Evolutionary conservation across 1,140 invertebrate species (phyloP).

Genomic region (Meloidogyne exigua): DNA sequence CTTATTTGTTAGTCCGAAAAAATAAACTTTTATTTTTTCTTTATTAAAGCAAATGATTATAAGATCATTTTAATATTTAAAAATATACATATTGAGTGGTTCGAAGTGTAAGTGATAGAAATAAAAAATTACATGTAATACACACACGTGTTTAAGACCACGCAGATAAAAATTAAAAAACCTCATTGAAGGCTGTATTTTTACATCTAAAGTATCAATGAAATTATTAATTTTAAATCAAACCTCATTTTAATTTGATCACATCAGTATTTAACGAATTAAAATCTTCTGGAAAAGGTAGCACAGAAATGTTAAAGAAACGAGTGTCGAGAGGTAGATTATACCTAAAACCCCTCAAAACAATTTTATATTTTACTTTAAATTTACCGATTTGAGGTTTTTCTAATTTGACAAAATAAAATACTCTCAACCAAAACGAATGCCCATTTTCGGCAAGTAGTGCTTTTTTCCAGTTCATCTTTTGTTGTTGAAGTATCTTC

Average conservation of each 20-base stretch:
- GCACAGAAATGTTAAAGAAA: conserved; percentile 48
- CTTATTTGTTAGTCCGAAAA: too few relatives aligned
- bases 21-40: too few relatives aligned
- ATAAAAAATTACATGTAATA: too few relatives aligned
- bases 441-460: conserved; percentile 30
- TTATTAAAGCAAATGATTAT: too few relatives aligned
- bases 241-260: not conserved
- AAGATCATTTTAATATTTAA: too few relatives aligned
- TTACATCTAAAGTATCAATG: too few relatives aligned
- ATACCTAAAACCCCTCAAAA: conserved; percentile 49
- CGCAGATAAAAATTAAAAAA: too few relatives aligned
- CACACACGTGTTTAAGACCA: too few relatives aligned
- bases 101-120: too few relatives aligned
- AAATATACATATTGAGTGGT: too few relatives aligned
- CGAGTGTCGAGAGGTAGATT: conserved; percentile 50
- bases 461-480: not conserved
- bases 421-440: conserved; percentile 42
- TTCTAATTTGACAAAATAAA: conserved; percentile 48
- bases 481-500: not conserved
- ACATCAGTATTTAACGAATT: not conserved
- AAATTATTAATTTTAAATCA: not conserved
- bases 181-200: too few relatives aligned
- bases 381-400: conserved; percentile 40
- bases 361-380: too few relatives aligned
- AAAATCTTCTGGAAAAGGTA: conserved; percentile 32